Evolutionary conservation across 2,797 vertebrate genomes (phyloP).

Genomic region (Otolemur crassicaudatus): DNA sequence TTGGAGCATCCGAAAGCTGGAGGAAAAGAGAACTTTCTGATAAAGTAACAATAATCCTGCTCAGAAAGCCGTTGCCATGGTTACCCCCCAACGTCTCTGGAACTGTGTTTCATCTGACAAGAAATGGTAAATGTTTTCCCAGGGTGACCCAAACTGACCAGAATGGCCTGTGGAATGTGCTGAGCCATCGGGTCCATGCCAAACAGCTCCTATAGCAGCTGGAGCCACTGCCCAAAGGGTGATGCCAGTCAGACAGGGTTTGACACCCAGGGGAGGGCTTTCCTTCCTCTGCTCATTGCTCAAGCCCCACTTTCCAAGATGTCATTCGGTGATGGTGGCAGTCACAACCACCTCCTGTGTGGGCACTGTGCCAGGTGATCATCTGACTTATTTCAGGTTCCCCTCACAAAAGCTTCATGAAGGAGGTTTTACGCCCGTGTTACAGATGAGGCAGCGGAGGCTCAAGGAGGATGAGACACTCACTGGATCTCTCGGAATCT

Average conservation of each 20-base stretch:
- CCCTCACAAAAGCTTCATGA: too few relatives aligned
- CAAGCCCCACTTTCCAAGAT: neutral
- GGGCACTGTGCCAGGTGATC: neutral
- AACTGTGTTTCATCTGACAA: slow-evolving; percentile 42
- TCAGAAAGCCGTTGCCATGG: slow-evolving; percentile 70
- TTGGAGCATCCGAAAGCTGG: neutral
- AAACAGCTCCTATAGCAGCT: neutral
- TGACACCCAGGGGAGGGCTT: neutral
- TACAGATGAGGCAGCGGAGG: neutral
- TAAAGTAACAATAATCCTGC: slow-evolving; percentile 62
- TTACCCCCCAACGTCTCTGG: slow-evolving; percentile 50
- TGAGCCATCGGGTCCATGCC: neutral
- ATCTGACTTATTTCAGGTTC: neutral
- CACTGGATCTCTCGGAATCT: neutral
- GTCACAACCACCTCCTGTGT: neutral
- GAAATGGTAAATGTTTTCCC: slow-evolving; percentile 8
- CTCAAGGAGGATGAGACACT: neutral
- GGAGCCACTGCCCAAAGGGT: neutral
- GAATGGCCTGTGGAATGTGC: too few relatives aligned
- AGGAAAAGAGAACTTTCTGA: slow-evolving; percentile 71
- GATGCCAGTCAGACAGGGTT: neutral
- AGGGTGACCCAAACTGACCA: neutral
- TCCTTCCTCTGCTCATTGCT: neutral
- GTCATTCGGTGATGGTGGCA: accelerated
- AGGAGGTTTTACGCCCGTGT: neutral